Base-by-base conservation (phyloP, 2,888 invertebrate species). In the Drosophila bunnanda region DNA sequence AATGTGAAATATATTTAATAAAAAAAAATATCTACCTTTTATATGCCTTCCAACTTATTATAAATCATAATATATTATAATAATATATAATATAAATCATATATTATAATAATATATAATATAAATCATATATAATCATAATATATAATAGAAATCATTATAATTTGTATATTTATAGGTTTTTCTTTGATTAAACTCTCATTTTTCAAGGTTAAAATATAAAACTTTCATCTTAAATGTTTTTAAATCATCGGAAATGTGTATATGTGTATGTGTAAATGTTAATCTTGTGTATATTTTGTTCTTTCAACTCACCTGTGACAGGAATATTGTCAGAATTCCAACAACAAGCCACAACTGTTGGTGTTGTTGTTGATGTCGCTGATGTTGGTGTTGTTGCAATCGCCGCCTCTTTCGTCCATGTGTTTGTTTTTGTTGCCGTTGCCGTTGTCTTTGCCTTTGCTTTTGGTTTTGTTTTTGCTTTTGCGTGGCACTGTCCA, bases 401-500 rank as follows among this genome's bases (percentile, higher is more conserved):
- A 43, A 48, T 44, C 30, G 78, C 58, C 65, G 53, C 53, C 64
- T 66, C 76, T 50, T 68, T 38, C 64, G 46, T 48, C 46, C 62
- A 30, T 62, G 46, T 62, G 38, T 39, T 48, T 64, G 62, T 32
- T 22, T 17, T 39, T 38, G 64, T 62, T 34, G 75, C 25, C 28
- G 62, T 48, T 67, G 67, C 25, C 61, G 68, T 34, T 67, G 66
- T 17, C 54, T 59, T 20, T 66, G 66, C 43, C 10, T 10, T 12
- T 39, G 38, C 17, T 36, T 48, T 28, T 46, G 59, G 28, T 20
- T 55, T 60, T 56, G 59, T 15, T 41, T 53, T 53, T 64, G 54
- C 28, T 52, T 54, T 55, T 67, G 60, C 81, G 70, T 78, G 76
- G 56, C 72, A 78, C 60, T 75, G 75, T 44, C 59, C 80, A 67